Evolutionary conservation across 2,888 invertebrate genomes (phyloP).

Genomic region (Agrochola litura): DNA sequence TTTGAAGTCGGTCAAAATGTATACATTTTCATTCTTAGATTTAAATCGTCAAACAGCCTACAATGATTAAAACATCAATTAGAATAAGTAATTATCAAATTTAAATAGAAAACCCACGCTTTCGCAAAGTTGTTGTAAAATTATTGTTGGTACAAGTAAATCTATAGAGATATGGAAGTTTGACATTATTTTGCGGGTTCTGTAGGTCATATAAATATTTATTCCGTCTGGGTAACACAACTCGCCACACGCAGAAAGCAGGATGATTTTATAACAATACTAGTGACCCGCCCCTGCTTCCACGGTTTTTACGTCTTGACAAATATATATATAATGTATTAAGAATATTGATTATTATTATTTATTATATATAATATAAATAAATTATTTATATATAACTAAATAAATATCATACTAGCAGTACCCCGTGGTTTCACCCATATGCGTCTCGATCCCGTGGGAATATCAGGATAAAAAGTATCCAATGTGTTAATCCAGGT

Average conservation of each 20-base stretch:
- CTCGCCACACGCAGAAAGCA: not conserved
- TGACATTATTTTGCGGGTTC: not conserved
- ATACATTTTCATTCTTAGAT: not conserved
- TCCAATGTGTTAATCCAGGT: too few relatives aligned
- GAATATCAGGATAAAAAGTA: too few relatives aligned
- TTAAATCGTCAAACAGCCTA: constrained; percentile 9
- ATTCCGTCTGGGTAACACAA: not conserved
- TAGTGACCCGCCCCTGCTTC: too few relatives aligned
- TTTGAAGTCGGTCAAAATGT: not conserved
- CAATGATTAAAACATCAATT: constrained; percentile 6
- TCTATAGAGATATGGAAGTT: not conserved
- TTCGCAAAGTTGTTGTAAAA: constrained; percentile 17
- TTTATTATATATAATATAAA: too few relatives aligned
- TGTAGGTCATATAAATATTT: not conserved
- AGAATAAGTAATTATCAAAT: constrained; percentile 38
- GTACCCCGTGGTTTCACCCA: too few relatives aligned
- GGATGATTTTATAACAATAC: too few relatives aligned
- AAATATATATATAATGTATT: too few relatives aligned
- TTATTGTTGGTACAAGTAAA: constrained; percentile 8
- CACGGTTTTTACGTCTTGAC: too few relatives aligned
- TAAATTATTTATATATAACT: too few relatives aligned
- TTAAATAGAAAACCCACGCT: constrained; percentile 38
- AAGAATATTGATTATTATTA: too few relatives aligned
- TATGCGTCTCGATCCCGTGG: too few relatives aligned
- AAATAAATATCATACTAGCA: too few relatives aligned